phyloP scores from a whole-genome alignment of 2,888 invertebrate genomes.

The Patella caerulea region DNA sequence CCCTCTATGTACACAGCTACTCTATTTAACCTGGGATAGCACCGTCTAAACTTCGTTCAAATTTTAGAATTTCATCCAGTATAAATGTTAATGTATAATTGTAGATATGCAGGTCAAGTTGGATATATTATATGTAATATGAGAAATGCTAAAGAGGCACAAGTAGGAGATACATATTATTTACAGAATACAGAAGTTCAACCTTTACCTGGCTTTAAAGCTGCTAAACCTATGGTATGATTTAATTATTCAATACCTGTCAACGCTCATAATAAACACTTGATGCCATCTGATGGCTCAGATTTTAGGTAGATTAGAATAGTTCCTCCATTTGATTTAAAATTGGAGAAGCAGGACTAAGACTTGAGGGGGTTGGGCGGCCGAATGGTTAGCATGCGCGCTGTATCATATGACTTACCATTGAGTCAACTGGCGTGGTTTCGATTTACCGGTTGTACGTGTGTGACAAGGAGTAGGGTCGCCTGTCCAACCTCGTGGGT shows the following conservation, averaged over 20 bases:
- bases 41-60: not conserved
- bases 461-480: no score
- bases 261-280: no score
- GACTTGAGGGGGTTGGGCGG: no score
- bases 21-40: not conserved
- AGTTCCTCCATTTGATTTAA: no score
- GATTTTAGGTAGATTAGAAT: no score
- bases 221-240: conserved; percentile 81
- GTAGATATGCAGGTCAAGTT: conserved; percentile 87
- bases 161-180: conserved; percentile 84
- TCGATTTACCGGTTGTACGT: no score
- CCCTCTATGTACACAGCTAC: not conserved
- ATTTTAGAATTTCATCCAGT: not conserved
- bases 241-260: not conserved
- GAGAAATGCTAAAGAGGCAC: conserved; percentile 81
- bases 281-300: no score
- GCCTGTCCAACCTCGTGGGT: no score
- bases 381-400: no score
- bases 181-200: conserved; percentile 74
- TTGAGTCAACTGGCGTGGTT: no score
- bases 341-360: no score
- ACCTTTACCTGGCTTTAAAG: conserved; percentile 78
- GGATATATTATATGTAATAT: conserved; percentile 89
- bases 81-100: conserved; percentile 14
- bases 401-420: no score